Conservation (phyloP, 2,888 invertebrate genomes). For the Mechanitis mazaeus region DNA sequence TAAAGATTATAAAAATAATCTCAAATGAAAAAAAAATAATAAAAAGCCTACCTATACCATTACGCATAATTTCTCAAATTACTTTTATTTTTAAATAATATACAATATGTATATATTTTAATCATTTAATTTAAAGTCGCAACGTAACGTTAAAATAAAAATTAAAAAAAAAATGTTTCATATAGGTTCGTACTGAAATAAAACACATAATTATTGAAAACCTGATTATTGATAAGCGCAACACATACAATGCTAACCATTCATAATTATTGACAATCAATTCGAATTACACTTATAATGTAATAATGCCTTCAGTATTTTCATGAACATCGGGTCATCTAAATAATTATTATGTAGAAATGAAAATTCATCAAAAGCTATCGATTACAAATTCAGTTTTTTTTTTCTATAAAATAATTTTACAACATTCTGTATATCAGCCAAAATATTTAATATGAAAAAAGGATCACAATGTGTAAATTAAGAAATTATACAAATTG, state of each 20-base stretch:
- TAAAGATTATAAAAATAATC: too few species aligned
- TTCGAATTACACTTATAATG: not conserved
- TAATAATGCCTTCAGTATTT: not conserved
- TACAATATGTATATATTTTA: not conserved
- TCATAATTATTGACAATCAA: slow-evolving; percentile 21
- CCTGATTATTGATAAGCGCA: slow-evolving; percentile 73
- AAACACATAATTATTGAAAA: slow-evolving; percentile 65
- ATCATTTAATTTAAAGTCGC: slow-evolving; percentile 12
- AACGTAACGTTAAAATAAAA: slow-evolving; percentile 19
- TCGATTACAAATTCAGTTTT: too few species aligned
- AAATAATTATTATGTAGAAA: too few species aligned
- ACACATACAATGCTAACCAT: slow-evolving; percentile 49
- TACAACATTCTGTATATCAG: too few species aligned
- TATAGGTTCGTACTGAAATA: slow-evolving; percentile 36
- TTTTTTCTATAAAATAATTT: too few species aligned
- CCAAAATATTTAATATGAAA: too few species aligned
- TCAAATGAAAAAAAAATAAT: not conserved
- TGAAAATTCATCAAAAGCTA: too few species aligned
- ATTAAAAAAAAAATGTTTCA: not conserved
- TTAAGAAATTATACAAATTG: too few species aligned
- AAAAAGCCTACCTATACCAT: too few species aligned
- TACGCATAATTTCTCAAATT: too few species aligned
- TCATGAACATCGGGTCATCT: too few species aligned
- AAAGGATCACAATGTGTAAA: too few species aligned
- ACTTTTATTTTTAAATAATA: not conserved